Percentiles rank a stretch among this genome's conserved stretches.
phyloP scores from a whole-genome alignment of 37 sponge, comb jelly and placozoan species.

The Tethya wilhelma region DNA sequence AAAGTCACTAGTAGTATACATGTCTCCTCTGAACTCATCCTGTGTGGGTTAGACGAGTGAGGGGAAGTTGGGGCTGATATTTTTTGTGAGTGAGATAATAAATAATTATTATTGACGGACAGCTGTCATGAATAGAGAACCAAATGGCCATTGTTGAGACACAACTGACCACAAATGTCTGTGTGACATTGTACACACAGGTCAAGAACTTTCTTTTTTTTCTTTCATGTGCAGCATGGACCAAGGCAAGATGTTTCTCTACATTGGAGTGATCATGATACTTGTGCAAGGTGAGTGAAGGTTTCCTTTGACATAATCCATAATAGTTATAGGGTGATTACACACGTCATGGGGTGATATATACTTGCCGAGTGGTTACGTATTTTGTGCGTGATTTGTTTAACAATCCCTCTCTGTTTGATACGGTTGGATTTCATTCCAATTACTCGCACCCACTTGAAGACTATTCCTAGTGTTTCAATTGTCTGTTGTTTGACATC shows the following conservation, averaged over 20 bases:
- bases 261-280: conserved; percentile 87
- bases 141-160: not conserved
- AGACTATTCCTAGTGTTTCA: too few relatives aligned
- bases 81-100: not conserved
- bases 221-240: conserved; percentile 47
- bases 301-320: too few relatives aligned
- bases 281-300: conserved; percentile 76
- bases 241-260: conserved; percentile 93
- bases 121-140: not conserved
- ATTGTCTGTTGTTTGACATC: too few relatives aligned
- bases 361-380: too few relatives aligned
- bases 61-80: not conserved
- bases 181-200: not conserved
- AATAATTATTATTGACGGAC: not conserved
- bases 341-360: too few relatives aligned
- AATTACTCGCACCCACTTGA: too few relatives aligned
- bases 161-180: not conserved
- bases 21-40: too few relatives aligned
- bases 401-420: too few relatives aligned
- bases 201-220: not conserved
- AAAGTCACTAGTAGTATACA: too few relatives aligned
- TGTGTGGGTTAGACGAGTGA: not conserved
- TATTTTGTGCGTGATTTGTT: too few relatives aligned
- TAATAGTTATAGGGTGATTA: too few relatives aligned
- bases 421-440: too few relatives aligned